These are phyloP conservation scores for Baronia brevicornis DNA, from an alignment of 2,888 invertebrate species.

Conservation along the genomic window DNA sequence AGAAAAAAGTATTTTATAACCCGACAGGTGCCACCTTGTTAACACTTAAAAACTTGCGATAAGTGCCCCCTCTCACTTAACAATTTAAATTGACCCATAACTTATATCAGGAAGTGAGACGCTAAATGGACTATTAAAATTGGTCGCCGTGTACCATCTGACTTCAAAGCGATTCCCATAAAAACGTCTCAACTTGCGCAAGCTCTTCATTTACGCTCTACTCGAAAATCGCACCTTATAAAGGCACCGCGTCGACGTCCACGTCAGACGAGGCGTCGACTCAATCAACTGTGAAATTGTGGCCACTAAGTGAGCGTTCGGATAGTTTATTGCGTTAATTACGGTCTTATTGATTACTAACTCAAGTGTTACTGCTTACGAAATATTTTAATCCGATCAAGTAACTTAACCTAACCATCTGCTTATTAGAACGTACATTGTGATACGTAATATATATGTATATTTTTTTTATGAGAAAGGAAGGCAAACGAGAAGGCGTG, in stretches of 20 bases:
- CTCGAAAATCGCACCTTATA: constrained; percentile 8
- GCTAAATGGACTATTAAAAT: constrained; percentile 9
- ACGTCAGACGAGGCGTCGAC: constrained; percentile 7
- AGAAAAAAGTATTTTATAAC: too few relatives aligned
- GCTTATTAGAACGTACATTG: too few relatives aligned
- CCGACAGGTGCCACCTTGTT: too few relatives aligned
- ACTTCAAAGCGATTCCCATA: constrained; percentile 8
- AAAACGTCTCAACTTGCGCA: constrained; percentile 10
- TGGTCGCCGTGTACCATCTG: neutral
- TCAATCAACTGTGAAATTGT: constrained; percentile 10
- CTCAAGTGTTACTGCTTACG: too few relatives aligned
- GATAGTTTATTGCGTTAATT: neutral
- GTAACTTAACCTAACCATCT: too few relatives aligned
- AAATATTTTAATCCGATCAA: too few relatives aligned
- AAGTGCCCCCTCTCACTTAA: neutral
- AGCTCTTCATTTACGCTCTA: constrained; percentile 10
- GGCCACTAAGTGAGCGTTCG: constrained; percentile 2
- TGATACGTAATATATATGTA: too few relatives aligned
- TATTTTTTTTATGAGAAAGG: too few relatives aligned
- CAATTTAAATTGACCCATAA: constrained; percentile 7
- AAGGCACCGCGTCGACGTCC: constrained; percentile 9
- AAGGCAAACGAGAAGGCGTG: too few relatives aligned
- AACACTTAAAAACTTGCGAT: too few relatives aligned
- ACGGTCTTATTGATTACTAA: too few relatives aligned
- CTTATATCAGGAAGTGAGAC: constrained; percentile 7